Base-by-base conservation (phyloP, 1,140 invertebrate species). In the Drosophila simulans region DNA sequence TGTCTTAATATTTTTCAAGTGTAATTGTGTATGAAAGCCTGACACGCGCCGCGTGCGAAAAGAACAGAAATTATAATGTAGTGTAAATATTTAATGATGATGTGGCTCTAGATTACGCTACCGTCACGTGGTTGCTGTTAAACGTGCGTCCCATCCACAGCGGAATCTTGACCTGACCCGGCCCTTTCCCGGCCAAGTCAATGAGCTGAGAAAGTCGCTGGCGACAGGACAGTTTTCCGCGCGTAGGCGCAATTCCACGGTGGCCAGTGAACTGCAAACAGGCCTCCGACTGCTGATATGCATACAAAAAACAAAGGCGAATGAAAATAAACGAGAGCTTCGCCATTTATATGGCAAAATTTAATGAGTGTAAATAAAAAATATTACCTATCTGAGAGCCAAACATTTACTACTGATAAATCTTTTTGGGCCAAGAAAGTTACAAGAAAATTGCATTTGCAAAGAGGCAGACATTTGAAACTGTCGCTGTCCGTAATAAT, bases 81-180 rank as follows among this genome's bases (percentile, higher is more conserved):
- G 84, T 89, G 84, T 88, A 88, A 88, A 88, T 88, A 88, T 88
- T 88, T 88, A 88, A 88, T 88, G 84, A 80, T 88, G 84, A 88
- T 88, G 84, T 73, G 84, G 78, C 84, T 88, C 80, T 83, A 89
- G 84, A 88, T 88, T 83, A 89, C 75, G 62, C 45, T 46, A 39
- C 75, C 58, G 80, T 88, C 82, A 86, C 82, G 82, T 82, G 82
- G 79, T 77, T 54, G 82, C 70, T 88, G 70, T 83, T 88, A 78
- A 88, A 83, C 74, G 83, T 86, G 83, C 70, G 17, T 51, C 53
- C 35, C 31, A 45, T 43, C 43, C 51, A 1, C 4, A 11, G 43
- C 25, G 25, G 20, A 48, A 42, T 55, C 46, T 74, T 59, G 68
- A 62, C 58, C 63, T 48, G 48, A 27, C 49, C 68, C 31, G 35